Conservation (phyloP, 2,888 invertebrate species). For the Lepidochitona cinerea region DNA sequence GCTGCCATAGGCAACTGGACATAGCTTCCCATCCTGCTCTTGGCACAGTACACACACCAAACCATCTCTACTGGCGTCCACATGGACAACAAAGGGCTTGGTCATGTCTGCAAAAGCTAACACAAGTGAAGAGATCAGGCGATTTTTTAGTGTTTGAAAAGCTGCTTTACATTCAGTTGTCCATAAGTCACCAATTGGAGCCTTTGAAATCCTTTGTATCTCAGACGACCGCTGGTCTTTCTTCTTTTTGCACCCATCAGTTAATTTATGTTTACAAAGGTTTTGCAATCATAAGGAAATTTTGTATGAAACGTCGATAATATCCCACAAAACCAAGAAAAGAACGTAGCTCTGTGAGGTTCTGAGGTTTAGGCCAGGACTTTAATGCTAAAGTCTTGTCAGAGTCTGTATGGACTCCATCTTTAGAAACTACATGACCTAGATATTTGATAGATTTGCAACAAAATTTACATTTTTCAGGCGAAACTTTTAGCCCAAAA, state of each 20-base stretch:
- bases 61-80: constrained; percentile 17
- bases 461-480: constrained; percentile 2
- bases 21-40: constrained; percentile 5
- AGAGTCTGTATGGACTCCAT: not conserved
- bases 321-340: not conserved
- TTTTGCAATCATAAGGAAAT: not conserved
- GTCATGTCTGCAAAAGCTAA: constrained; percentile 21
- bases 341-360: not conserved
- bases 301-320: not conserved
- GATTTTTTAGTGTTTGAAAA: constrained; percentile 13
- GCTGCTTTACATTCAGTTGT: constrained; percentile 11
- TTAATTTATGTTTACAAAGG: too few species aligned
- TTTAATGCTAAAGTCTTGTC: not conserved
- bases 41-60: constrained; percentile 29
- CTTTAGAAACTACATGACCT: not conserved
- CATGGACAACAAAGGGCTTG: constrained; percentile 24
- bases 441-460: constrained; percentile 2
- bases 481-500: not conserved
- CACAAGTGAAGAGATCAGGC: constrained; percentile 14
- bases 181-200: constrained; percentile 12
- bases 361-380: not conserved
- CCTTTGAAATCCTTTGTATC: too few species aligned
- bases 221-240: not conserved
- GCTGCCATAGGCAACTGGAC: constrained; percentile 22
- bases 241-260: not conserved